These are phyloP conservation scores for Acridotheres tristis DNA, from an alignment of 2,797 vertebrate genomes.

Conservation along the genomic window DNA sequence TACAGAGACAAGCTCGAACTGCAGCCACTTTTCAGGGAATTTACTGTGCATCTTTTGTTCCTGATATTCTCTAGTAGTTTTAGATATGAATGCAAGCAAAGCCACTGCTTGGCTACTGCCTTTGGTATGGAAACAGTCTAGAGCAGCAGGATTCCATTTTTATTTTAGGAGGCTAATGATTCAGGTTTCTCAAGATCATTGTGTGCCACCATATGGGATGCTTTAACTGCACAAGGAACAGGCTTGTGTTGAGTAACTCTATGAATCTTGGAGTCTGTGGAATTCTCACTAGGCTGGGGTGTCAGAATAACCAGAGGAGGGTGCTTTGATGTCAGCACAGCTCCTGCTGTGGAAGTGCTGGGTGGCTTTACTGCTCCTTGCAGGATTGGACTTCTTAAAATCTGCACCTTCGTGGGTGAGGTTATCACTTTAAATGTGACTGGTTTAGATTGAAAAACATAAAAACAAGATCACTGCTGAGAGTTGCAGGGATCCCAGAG, in stretches of 20 bases:
- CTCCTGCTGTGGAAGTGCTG: neutral
- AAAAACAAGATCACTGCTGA: neutral
- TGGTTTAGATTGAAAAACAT: neutral
- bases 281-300: neutral
- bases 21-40: neutral
- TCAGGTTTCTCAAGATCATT: neutral
- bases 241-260: neutral
- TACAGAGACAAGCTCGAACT: neutral
- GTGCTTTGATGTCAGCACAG: rapidly evolving
- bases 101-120: neutral
- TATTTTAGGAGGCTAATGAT: neutral
- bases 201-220: neutral
- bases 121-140: neutral
- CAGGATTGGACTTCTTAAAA: neutral
- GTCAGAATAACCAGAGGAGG: neutral
- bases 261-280: neutral
- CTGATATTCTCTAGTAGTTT: neutral
- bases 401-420: neutral
- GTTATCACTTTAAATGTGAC: neutral
- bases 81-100: neutral
- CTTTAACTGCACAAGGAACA: neutral
- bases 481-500: neutral
- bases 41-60: neutral
- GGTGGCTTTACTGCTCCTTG: neutral
- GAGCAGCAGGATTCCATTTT: neutral